Evolutionary conservation across 2,797 vertebrate species (phyloP), one percentile per base, ranked within the genome.

Genomic region (Platyrinchus mystaceus): DNA sequence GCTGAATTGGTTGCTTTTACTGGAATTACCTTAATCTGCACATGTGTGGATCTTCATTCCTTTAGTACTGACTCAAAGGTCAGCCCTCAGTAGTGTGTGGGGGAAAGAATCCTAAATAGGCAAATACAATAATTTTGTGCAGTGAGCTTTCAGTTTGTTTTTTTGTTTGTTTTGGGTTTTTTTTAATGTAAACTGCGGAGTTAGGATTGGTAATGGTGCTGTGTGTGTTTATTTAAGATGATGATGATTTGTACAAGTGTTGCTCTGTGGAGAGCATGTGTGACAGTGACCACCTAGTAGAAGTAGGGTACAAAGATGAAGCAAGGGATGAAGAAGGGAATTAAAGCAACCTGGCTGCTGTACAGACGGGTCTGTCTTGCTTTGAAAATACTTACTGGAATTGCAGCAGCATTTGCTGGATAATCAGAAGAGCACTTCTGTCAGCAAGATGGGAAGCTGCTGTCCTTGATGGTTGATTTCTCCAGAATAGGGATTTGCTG

Each of bases 391-490:
- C 32, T 86, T 93, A 63, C 1, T 95, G 80, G 74, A 86, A 68
- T 22, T 66, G 39, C 14, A 11, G 75, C 15, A 67, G 75, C 44
- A 53, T 76, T 87, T 92, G 81, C 63, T 93, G 75, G 79, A 19
- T 94, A 87, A 94, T 78, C 92, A 93, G 80, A 69, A 76, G 84
- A 89, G 36, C 68, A 7, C 43, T 74, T 88, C 73, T 64, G 75
- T 94, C 84, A 93, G 94, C 84, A 80, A 18, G 88, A 64, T 12
- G 64, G 52, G 88, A 92, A 80, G 86, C 60, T 95, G 90, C 90
- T 94, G 70, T 2, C 34, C 93, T 74, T 64, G 90, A 77, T 88
- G 71, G 74, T 56, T 91, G 12, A 4, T 74, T 74, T 74, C 84
- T 85, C 68, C 52, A 68, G 84, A 90, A 67, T 7, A 44, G 49